A percentile compares a stretch with the other conserved stretches of the same genome.
These are phyloP conservation scores for Clitarchus hookeri DNA, from an alignment of 2,888 invertebrate species.

Conservation along the genomic window DNA sequence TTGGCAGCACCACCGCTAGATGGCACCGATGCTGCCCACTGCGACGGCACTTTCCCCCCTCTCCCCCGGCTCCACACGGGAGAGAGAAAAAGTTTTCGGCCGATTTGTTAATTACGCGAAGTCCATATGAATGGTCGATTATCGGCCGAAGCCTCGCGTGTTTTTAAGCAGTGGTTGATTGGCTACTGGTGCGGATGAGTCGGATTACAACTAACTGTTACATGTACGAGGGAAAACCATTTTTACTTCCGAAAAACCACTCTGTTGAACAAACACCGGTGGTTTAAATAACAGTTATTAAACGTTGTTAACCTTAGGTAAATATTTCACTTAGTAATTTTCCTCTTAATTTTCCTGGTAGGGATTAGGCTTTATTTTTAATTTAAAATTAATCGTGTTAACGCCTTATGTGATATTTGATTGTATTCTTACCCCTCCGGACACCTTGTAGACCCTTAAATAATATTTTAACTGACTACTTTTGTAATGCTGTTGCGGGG, in stretches of 20 bases:
- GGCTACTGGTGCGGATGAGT: background rate
- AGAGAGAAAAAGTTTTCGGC: background rate
- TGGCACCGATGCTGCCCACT: background rate
- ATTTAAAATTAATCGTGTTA: no score
- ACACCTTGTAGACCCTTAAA: no score
- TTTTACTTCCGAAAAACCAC: background rate
- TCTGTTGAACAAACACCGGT: background rate
- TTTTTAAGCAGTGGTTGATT: background rate
- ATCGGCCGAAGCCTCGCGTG: background rate
- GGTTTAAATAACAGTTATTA: background rate
- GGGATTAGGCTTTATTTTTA: no score
- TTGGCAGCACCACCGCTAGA: background rate
- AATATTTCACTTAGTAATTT: background rate
- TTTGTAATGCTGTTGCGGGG: no score
- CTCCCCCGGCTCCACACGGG: background rate
- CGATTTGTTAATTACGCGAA: background rate
- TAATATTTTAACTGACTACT: no score
- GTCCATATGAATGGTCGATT: slow-evolving; percentile 14
- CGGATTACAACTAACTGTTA: background rate
- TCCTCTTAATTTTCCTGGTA: background rate
- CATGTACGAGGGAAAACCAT: background rate
- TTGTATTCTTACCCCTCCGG: no score
- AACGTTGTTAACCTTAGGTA: background rate
- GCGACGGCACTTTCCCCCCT: background rate
- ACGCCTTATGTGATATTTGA: no score